Evolutionary conservation across 2,113 vertebrate species (phyloP).

Genomic region (Microtus pennsylvanicus): DNA sequence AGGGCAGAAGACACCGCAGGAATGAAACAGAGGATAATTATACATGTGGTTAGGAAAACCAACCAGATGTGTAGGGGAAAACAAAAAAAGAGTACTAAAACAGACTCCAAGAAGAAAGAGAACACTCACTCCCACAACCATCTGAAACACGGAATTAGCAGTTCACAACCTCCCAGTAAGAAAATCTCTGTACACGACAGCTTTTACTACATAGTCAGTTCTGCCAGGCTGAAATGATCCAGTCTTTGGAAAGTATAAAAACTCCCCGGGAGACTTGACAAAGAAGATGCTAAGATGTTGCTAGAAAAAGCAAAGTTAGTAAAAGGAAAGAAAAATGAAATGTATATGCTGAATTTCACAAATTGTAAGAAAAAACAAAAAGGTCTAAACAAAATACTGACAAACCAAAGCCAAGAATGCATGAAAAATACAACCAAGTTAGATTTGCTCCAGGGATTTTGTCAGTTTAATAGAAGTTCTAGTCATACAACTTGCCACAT

Average conservation of each 20-base stretch:
- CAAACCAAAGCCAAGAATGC: constrained; percentile 15
- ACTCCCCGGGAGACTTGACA: not conserved
- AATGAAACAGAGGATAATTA: not conserved
- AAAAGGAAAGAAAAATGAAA: not conserved
- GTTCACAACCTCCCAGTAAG: not conserved
- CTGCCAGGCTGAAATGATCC: constrained; percentile 14
- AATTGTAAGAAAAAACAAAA: not conserved
- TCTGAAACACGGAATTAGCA: not conserved
- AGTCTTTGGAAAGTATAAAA: constrained; percentile 30
- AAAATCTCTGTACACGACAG: not conserved
- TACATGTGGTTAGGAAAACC: not conserved
- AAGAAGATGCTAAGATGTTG: constrained; percentile 3
- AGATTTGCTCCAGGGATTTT: not conserved
- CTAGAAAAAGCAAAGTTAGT: not conserved
- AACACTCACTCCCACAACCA: not conserved
- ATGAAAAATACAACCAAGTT: constrained; percentile 29
- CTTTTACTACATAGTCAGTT: not conserved
- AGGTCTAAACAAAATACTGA: not conserved
- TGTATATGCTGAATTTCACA: not conserved
- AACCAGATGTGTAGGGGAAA: not conserved
- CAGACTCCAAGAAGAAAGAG: not conserved
- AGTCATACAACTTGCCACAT: not conserved
- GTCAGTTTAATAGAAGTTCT: constrained; percentile 20
- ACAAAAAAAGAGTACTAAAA: not conserved
- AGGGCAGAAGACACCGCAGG: not conserved